Evolutionary conservation across 2,888 invertebrate genomes (phyloP), one percentile per base, ranked within the genome.

Genomic region (Lysandra coridon): DNA sequence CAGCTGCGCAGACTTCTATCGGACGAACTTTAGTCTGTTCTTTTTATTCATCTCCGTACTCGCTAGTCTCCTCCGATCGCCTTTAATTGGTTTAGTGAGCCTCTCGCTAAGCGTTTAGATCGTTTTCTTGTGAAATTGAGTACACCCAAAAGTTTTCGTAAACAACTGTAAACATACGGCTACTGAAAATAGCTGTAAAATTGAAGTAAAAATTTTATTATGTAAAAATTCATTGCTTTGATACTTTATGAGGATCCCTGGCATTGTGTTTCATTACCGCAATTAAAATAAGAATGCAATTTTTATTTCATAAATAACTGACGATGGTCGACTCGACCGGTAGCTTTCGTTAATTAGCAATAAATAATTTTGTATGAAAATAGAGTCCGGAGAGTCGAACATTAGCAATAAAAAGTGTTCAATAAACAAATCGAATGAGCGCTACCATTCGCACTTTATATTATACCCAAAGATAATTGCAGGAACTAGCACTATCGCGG

Each of bases 21-120:
- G 84, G 83, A 82, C 86, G 84, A 85, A 86, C 86, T 87, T 87
- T 84, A 80, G 81, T 82, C 80, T 84, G 86, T 84, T 84, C 86
- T 82, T 88, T 88, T 87, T 87, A 84, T 84, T 88, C 83, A 82
- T 82, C 84, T 84, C 82, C 80, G 84, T 85, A 85, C 85, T 84
- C 84, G 83, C 83, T 82, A 82, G 84, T 87, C 85, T 85, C 82
- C 86, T 87, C 84, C 87, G 86, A 86, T 88, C 83, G 85, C 84
- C 84, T 84, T 88, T 90, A 90, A 90, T 90, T 90, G 87, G 85
- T 86, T 84, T 80, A 82, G 85, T 87, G 17, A 76, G 76, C 57
- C 76, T 76, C 57, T 76, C 76, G 75, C 75, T 75, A 53, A 76
- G 57, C 76, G 33, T n/a, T 57, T 57, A 76, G 57, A 76, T 76